Conservation (phyloP, 2,797 vertebrate genomes). For the Nasua narica region DNA sequence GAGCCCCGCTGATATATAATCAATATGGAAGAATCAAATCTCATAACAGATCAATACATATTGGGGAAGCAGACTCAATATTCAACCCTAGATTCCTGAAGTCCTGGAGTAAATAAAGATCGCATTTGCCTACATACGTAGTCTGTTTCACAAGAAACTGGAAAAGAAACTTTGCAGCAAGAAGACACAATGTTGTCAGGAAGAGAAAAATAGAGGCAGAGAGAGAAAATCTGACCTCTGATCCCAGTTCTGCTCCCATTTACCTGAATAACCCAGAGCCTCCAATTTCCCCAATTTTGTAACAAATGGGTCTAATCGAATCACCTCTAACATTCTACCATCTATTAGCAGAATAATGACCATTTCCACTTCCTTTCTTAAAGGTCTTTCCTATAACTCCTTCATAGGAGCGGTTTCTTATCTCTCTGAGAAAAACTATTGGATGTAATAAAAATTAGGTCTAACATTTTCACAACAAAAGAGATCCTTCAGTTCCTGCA, state of each 20-base stretch:
- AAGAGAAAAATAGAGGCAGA: background rate
- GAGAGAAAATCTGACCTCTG: background rate
- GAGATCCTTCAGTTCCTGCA: background rate
- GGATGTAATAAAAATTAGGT: background rate
- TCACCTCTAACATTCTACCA: background rate
- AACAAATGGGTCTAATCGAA: background rate
- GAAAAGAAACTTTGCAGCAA: background rate
- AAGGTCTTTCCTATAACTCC: background rate
- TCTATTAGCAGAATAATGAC: background rate
- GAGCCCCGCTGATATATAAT: background rate
- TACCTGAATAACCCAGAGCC: background rate
- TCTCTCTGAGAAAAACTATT: background rate
- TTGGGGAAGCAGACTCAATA: background rate
- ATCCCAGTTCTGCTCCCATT: background rate
- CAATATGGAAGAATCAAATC: background rate
- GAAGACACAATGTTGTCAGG: background rate
- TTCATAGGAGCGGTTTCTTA: background rate
- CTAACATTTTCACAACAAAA: background rate
- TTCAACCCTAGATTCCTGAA: background rate
- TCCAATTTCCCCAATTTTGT: background rate
- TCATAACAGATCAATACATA: background rate
- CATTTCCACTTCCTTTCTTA: background rate
- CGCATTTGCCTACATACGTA: background rate
- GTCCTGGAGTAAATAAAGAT: constrained; percentile 7
- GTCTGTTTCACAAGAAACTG: background rate